phyloP scores from a whole-genome alignment of 2,113 vertebrate genomes.

The Cebidichthys violaceus region DNA sequence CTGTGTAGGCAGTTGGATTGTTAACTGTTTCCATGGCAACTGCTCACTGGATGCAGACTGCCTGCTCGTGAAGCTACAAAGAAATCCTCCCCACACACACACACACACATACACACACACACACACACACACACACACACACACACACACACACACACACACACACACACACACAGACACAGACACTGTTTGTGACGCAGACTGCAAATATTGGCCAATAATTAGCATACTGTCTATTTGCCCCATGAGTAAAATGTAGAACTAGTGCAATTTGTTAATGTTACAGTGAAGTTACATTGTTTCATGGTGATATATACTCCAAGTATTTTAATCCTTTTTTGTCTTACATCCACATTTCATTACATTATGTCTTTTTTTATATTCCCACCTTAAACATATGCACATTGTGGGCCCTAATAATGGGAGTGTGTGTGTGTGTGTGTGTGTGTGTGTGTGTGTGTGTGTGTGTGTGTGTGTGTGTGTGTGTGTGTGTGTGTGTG shows the following conservation, averaged over 20 bases:
- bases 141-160: background rate
- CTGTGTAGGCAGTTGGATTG: slow-evolving; percentile 69
- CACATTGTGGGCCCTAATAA: background rate
- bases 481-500: slow-evolving; percentile 6
- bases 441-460: slow-evolving; percentile 7
- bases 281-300: slow-evolving; percentile 1
- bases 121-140: too few relatives aligned
- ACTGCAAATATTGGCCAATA: slow-evolving; percentile 2
- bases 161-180: background rate
- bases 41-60: slow-evolving; percentile 29
- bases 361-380: background rate
- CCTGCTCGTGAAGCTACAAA: slow-evolving; percentile 40
- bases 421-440: background rate
- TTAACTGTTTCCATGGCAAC: slow-evolving; percentile 75
- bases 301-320: background rate
- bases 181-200: background rate
- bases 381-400: background rate
- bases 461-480: background rate
- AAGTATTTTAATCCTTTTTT: background rate
- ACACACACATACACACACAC: background rate
- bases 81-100: background rate
- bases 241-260: background rate
- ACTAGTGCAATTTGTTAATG: background rate
- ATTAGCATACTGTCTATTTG: background rate
- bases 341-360: background rate